Evolutionary conservation across 2,888 invertebrate species (phyloP).

Genomic region (Salpingus planirostris): DNA sequence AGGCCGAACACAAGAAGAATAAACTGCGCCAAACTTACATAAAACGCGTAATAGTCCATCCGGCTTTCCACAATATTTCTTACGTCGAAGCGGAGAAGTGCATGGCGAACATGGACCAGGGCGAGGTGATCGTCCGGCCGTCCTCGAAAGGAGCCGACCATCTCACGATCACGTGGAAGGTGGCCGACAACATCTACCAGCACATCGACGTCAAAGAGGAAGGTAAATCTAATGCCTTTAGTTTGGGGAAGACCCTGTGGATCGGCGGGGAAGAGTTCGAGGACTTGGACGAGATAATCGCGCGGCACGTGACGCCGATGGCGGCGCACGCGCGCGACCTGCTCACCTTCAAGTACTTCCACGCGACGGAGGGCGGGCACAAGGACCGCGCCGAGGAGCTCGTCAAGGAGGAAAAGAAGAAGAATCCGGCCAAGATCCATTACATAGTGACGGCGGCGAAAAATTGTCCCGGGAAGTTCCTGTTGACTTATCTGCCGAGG

Average conservation of each 20-base stretch:
- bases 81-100: slow-evolving; percentile 86
- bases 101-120: slow-evolving; percentile 88
- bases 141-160: slow-evolving; percentile 95
- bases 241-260: slow-evolving; percentile 78
- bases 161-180: slow-evolving; percentile 98
- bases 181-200: slow-evolving; percentile 86
- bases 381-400: slow-evolving; percentile 82
- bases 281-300: slow-evolving; percentile 98
- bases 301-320: slow-evolving; percentile 94
- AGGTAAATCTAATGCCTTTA: slow-evolving; percentile 93
- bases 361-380: slow-evolving; percentile 65
- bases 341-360: slow-evolving; percentile 84
- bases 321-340: slow-evolving; percentile 87
- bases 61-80: slow-evolving; percentile 93
- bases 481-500: slow-evolving; percentile 88
- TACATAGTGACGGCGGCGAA: slow-evolving; percentile 79
- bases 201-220: slow-evolving; percentile 95
- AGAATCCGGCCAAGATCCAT: slow-evolving; percentile 80
- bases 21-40: slow-evolving; percentile 81
- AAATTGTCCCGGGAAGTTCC: slow-evolving; percentile 84
- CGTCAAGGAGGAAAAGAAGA: slow-evolving; percentile 80
- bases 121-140: slow-evolving; percentile 92
- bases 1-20: slow-evolving; percentile 72
- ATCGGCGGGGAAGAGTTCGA: slow-evolving; percentile 93
- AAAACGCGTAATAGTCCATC: slow-evolving; percentile 95